Conservation (phyloP, 2,113 vertebrate species). For the Tauraco erythrolophus region DNA sequence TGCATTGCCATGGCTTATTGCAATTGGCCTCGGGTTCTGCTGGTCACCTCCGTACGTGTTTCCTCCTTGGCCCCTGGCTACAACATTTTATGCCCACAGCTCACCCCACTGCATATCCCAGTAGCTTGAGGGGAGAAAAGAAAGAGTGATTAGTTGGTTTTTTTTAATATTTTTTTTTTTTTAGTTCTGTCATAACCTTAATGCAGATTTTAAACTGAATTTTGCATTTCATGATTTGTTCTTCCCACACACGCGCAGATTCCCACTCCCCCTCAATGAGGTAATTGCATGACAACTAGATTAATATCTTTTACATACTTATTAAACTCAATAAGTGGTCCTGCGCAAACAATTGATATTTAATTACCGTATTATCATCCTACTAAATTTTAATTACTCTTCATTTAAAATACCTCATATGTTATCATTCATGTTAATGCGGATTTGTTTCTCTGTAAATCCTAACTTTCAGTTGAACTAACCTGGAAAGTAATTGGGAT, state of each 20-base stretch:
- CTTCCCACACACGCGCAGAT: slow-evolving; percentile 50
- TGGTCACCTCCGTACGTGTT: background rate
- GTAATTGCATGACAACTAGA: slow-evolving; percentile 74
- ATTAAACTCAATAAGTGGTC: slow-evolving; percentile 73
- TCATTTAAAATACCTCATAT: slow-evolving; percentile 72
- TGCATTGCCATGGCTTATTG: background rate
- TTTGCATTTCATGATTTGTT: slow-evolving; percentile 62
- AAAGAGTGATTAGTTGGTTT: background rate
- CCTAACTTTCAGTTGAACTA: slow-evolving; percentile 21
- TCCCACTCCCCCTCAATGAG: slow-evolving; percentile 68
- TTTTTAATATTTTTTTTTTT: background rate
- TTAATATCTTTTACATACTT: slow-evolving; percentile 77
- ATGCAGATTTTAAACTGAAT: background rate
- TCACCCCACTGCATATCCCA: background rate
- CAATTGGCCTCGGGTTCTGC: background rate
- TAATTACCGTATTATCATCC: slow-evolving; percentile 77
- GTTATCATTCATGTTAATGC: slow-evolving; percentile 63
- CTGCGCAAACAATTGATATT: slow-evolving; percentile 76
- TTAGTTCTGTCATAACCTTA: slow-evolving; percentile 1
- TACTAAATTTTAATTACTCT: slow-evolving; percentile 77
- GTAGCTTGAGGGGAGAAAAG: background rate
- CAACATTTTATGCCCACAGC: background rate
- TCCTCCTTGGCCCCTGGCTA: background rate
- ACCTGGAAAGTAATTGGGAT: background rate
- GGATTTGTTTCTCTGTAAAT: slow-evolving; percentile 52